Base-by-base conservation (phyloP, 1,140 invertebrate species). In the Anastrepha ludens region DNA sequence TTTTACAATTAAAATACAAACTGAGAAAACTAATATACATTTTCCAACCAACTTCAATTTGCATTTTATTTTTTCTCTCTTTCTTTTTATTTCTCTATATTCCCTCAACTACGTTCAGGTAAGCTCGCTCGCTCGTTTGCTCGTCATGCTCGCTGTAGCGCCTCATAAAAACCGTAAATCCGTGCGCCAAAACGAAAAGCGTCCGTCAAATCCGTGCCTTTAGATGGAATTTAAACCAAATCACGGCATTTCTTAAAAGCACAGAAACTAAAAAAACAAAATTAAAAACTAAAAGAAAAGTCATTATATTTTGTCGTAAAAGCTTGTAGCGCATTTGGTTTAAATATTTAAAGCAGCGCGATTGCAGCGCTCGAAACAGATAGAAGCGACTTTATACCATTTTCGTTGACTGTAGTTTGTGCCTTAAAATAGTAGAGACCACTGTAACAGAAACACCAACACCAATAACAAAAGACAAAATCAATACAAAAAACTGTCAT, bases 321-420 rank as follows among this genome's bases (percentile, higher is more conserved):
- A 81, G 55, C 55, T 47, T 67, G n/a, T 74, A 41, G 20, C 50
- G 86, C 87, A 88, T 91, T 91, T 90, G 90, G 90, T 90, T 91
- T 90, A 90, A 90, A 90, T 87, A 50, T 85, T 81, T 29, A 58
- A 87, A 50, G 13, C 8, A 87, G 85, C 85, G 85, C 67, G 29
- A 50, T 15, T 60, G 5, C 20, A 78, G 67, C 86, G 87, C 70
- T 86, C 41, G 55, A 85, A 50, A 60, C 62, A 88, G 85, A 70
- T 67, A 85, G 87, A 55, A 92, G 91, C 91, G 90, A 91, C 91
- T 92, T 92, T 92, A 92, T 92, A 92, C 90, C 91, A 91, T 91
- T 91, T 91, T 92, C 91, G 91, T 91, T 91, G 91, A 92, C 91
- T 92, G 91, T 92, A 92, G 91, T 92, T 92, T 92, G 91, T 92